Percentiles rank a stretch among this genome's conserved stretches.
phyloP scores from a whole-genome alignment of 2,888 invertebrate genomes.

The Ptilodon capucinus region DNA sequence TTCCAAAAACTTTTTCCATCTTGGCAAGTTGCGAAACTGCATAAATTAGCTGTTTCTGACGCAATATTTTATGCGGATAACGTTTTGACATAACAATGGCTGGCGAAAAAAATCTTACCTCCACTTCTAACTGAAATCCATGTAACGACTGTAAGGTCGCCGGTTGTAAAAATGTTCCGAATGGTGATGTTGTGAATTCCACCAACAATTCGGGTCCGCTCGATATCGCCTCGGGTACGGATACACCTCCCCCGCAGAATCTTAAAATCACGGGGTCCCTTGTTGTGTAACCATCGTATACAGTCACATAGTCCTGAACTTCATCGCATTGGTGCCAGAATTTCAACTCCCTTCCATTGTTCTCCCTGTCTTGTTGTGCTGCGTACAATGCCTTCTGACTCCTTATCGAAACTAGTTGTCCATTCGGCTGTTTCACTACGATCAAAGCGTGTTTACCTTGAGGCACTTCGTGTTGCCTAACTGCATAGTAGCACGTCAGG shows the following conservation, averaged over 20 bases:
- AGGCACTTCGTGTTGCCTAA: slow-evolving; percentile 92
- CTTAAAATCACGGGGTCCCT: slow-evolving; percentile 93
- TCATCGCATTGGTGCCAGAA: slow-evolving; percentile 94
- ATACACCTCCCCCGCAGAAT: slow-evolving; percentile 94
- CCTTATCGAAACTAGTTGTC: slow-evolving; percentile 92
- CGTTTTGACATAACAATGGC: neutral
- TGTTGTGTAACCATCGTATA: slow-evolving; percentile 94
- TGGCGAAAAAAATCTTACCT: slow-evolving; percentile 49
- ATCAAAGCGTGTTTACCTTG: slow-evolving; percentile 94
- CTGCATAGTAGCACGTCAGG: slow-evolving; percentile 96
- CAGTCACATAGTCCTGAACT: slow-evolving; percentile 93
- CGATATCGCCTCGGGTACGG: slow-evolving; percentile 92
- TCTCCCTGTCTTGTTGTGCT: slow-evolving; percentile 79
- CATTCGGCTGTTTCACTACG: slow-evolving; percentile 91
- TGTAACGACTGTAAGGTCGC: slow-evolving; percentile 90
- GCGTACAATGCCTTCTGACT: slow-evolving; percentile 88
- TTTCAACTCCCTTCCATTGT: slow-evolving; percentile 82
- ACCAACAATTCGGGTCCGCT: slow-evolving; percentile 94
- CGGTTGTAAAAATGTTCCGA: slow-evolving; percentile 93
- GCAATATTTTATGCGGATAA: slow-evolving; percentile 26
- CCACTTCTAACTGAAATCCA: slow-evolving; percentile 95
- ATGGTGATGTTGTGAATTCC: slow-evolving; percentile 94
- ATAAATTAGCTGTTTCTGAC: slow-evolving; percentile 35
- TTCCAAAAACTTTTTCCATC: slow-evolving; percentile 34
- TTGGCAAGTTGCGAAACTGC: slow-evolving; percentile 37